Percentiles rank a stretch among this genome's conserved stretches.
Evolutionary conservation across 2,888 invertebrate genomes (phyloP).

Genomic region (Nomada fucata): DNA sequence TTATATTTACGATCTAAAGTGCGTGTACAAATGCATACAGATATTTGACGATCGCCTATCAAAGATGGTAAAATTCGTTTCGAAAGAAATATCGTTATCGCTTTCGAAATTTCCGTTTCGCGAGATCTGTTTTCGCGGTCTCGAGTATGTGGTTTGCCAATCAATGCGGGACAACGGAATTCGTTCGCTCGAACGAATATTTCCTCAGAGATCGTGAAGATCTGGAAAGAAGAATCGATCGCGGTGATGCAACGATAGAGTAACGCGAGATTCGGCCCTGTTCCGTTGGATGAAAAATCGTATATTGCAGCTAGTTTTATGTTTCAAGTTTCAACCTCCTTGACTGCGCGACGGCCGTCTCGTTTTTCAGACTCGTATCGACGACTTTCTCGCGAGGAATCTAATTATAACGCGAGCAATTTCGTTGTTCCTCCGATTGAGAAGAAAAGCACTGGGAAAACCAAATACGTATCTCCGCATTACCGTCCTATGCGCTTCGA

Average conservation of each 20-base stretch:
- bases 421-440: not conserved
- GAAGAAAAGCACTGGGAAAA: slow-evolving; percentile 12
- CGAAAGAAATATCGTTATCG: not conserved
- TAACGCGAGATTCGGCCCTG: slow-evolving; percentile 50
- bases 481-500: not conserved
- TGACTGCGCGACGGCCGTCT: slow-evolving; percentile 32
- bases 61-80: not conserved
- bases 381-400: slow-evolving; percentile 30
- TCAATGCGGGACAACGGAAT: no score
- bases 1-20: not conserved
- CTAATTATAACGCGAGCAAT: not conserved
- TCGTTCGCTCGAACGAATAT: no score
- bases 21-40: not conserved
- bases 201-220: not conserved
- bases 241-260: not conserved
- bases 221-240: slow-evolving; percentile 6
- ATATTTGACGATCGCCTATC: no score
- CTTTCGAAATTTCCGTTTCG: not conserved
- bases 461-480: not conserved
- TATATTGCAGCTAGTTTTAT: not conserved
- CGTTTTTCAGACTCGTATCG: slow-evolving; percentile 46
- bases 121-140: not conserved
- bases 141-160: no score
- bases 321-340: slow-evolving; percentile 47
- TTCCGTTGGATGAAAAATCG: slow-evolving; percentile 34